phyloP scores from a whole-genome alignment of 2,113 vertebrate species.

The Sisor rabdophorus region DNA sequence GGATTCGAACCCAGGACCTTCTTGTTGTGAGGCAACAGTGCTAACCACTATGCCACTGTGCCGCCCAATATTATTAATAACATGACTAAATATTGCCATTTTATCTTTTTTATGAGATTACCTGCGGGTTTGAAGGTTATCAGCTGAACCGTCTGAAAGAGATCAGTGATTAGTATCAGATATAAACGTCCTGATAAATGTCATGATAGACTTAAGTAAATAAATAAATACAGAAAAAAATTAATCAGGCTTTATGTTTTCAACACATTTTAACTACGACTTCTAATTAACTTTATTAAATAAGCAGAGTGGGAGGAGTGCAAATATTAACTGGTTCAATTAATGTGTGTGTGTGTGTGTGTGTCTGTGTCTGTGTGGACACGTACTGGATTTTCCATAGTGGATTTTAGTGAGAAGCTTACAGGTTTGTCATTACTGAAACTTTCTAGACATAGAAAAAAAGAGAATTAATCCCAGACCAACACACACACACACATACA shows the following conservation, averaged over 20 bases:
- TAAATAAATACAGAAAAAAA: too few species aligned
- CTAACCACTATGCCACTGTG: too few species aligned
- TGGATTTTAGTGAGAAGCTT: slow-evolving; percentile 64
- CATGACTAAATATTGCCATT: background rate
- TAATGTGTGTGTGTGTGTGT: background rate
- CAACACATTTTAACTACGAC: background rate
- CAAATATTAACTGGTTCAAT: background rate
- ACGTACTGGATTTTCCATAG: slow-evolving; percentile 64
- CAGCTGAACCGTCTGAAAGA: slow-evolving; percentile 80
- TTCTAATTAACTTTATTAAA: background rate
- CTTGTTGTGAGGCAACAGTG: too few species aligned
- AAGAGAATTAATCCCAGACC: background rate
- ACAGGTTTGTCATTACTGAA: slow-evolving; percentile 67
- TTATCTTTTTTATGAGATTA: slow-evolving; percentile 43
- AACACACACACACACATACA: slow-evolving; percentile 22
- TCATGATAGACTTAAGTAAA: too few species aligned
- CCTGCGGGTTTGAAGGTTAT: slow-evolving; percentile 87
- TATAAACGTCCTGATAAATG: background rate
- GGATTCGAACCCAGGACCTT: too few species aligned
- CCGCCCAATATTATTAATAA: too few species aligned
- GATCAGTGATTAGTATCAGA: background rate
- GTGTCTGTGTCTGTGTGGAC: background rate
- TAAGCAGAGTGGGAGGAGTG: background rate
- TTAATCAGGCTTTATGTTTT: too few species aligned
- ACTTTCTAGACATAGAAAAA: slow-evolving; percentile 60